phyloP scores from a whole-genome alignment of 2,888 invertebrate species.

The Zygogramma bicolorata region DNA sequence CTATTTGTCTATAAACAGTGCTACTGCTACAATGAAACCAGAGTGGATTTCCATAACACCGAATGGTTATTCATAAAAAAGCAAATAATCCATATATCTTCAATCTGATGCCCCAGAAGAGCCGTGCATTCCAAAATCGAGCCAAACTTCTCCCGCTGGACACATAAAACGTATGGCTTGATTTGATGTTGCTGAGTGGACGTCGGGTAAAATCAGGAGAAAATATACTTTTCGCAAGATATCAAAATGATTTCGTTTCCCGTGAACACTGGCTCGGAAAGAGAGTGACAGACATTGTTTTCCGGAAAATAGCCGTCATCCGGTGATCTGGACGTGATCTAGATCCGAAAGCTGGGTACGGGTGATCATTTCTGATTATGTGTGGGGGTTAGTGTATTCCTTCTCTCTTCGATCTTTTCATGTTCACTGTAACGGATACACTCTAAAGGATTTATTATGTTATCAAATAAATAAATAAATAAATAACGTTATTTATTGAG shows the following conservation, averaged over 20 bases:
- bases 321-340: slow-evolving; percentile 45
- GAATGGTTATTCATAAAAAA: neutral
- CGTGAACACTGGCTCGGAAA: slow-evolving; percentile 1
- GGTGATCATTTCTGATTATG: neutral
- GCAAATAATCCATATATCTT: neutral
- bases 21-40: neutral
- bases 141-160: slow-evolving; percentile 62
- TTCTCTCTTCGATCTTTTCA: no score
- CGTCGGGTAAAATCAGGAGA: slow-evolving; percentile 47
- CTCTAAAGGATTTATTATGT: no score
- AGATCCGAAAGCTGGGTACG: slow-evolving; percentile 19
- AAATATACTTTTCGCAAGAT: slow-evolving; percentile 29
- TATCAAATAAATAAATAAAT: no score
- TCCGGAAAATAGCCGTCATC: slow-evolving; percentile 44
- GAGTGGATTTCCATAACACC: neutral
- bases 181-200: slow-evolving; percentile 67
- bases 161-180: slow-evolving; percentile 72
- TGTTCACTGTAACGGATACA: no score
- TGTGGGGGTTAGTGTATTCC: neutral
- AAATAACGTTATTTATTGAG: no score
- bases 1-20: no score
- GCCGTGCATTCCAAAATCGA: slow-evolving; percentile 1
- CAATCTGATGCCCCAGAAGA: neutral
- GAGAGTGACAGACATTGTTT: slow-evolving; percentile 43
- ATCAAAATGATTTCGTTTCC: slow-evolving; percentile 8